phyloP scores from a whole-genome alignment of 2,113 vertebrate species.

The Catharus minimus region DNA sequence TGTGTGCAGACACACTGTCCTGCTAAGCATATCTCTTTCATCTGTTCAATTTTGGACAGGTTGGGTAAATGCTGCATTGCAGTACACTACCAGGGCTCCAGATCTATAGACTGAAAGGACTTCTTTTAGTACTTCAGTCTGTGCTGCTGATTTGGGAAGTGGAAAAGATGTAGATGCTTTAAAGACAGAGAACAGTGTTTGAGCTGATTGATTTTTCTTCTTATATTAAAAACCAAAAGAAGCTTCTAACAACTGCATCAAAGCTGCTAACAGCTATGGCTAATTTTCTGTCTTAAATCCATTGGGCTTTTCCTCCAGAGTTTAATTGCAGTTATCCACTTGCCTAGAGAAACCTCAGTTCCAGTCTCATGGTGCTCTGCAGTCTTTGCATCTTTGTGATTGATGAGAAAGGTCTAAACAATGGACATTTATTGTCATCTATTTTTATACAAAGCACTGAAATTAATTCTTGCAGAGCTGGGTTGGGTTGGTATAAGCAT shows the following conservation, averaged over 20 bases:
- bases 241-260: neutral
- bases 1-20: neutral
- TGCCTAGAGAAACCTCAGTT: neutral
- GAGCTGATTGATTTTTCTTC: neutral
- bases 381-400: neutral
- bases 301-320: neutral
- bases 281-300: conserved; percentile 17
- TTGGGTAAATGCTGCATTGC: conserved; percentile 21
- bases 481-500: neutral
- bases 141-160: neutral
- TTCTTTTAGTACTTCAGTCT: neutral
- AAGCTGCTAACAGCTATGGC: neutral
- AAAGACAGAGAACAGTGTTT: neutral
- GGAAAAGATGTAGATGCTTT: neutral
- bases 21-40: neutral
- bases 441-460: neutral
- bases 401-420: neutral
- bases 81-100: neutral
- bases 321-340: neutral
- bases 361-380: fast-evolving
- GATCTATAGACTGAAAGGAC: neutral
- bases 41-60: neutral
- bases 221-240: neutral
- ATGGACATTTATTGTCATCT: neutral
- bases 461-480: neutral